Base-by-base conservation (phyloP, 2,797 vertebrate genomes). In the Poeciliopsis presidionis region DNA sequence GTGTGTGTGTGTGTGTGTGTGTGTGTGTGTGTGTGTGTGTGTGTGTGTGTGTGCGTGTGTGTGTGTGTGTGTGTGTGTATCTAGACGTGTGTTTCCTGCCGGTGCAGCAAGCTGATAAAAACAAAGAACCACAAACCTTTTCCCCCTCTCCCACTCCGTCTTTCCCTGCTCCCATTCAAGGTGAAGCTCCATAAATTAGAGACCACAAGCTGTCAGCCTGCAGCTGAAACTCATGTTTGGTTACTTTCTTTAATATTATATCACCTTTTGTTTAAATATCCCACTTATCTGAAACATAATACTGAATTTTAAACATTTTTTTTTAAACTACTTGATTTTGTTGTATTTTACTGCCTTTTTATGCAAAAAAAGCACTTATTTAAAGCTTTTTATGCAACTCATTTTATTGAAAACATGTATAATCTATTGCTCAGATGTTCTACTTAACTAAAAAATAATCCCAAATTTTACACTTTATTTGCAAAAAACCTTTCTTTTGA, bases 51-150 rank as follows among this genome's bases (percentile, higher is more conserved):
- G 47, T 72, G 22, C 43, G 20, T 9, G 41, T 7, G 47, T 75
- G 18, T 46, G 69, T 28, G 25, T 36, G 53, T 72, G 18, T 72
- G 45, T 63, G 57, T 81, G 39, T 79, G 82, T 82, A 69, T 76
- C 78, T 45, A 77, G 76, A 71, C 81, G 84, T 87, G 90, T 88
- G 91, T 88, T 95, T 94, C 92, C 94, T 95, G 92, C 76, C 87
- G 78, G 92, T 92, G 92, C 87, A 87, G 76, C 63, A 47, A 22
- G 47, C 93, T 93, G 93, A 96, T 95, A 95, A 95, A 80, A 45
- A 70, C 41, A 75, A 83, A 80, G 86, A 77, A 92, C 91, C 92
- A 88, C 90, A 92, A 93, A 89, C 82, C 86, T 86, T 43, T 74
- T 61, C 14, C 6, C 59, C 59, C 59, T 77, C 81, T 87, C 86